phyloP scores from a whole-genome alignment of 2,797 vertebrate genomes.

The Brachyalestes nurse region DNA sequence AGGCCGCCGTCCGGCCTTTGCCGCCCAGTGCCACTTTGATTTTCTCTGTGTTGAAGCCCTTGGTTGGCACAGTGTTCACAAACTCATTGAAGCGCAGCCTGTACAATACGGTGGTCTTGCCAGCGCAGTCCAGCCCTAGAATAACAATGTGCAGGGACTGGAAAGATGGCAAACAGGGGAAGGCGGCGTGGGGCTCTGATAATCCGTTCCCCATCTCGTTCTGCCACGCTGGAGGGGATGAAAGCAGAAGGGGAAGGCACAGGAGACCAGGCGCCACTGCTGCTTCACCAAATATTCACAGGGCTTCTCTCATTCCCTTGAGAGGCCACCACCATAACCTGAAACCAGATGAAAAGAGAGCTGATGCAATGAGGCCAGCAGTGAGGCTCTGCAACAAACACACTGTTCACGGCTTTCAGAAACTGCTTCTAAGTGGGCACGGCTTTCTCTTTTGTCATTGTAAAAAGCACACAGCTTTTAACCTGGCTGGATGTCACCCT shows the following conservation, averaged over 20 bases:
- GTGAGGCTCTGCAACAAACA: conserved; percentile 54
- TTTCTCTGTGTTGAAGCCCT: conserved; percentile 93
- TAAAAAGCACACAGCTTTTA: conserved; percentile 41
- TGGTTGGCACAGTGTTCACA: conserved; percentile 94
- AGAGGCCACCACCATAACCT: conserved; percentile 61
- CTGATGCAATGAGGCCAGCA: conserved; percentile 61
- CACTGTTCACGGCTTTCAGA: conserved; percentile 50
- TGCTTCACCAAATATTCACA: conserved; percentile 61
- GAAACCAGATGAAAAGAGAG: conserved; percentile 61
- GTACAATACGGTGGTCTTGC: conserved; percentile 94
- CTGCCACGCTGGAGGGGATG: conserved; percentile 18
- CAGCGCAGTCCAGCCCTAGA: conserved; percentile 92
- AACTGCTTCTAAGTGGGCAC: conserved; percentile 48
- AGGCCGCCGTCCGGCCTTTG: conserved; percentile 77
- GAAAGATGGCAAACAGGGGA: conserved; percentile 88
- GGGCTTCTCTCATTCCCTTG: conserved; percentile 55
- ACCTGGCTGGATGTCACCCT: conserved; percentile 51
- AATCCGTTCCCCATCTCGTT: conserved; percentile 74
- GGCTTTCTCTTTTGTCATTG: conserved; percentile 48
- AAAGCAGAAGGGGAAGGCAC: conserved; percentile 18
- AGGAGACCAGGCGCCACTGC: conserved; percentile 43
- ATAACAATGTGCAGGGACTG: conserved; percentile 94
- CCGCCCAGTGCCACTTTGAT: conserved; percentile 85
- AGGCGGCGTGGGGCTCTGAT: conserved; percentile 66
- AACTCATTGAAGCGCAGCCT: conserved; percentile 94